Conservation (phyloP, 2,113 vertebrate genomes). For the Clarias batrachus region DNA sequence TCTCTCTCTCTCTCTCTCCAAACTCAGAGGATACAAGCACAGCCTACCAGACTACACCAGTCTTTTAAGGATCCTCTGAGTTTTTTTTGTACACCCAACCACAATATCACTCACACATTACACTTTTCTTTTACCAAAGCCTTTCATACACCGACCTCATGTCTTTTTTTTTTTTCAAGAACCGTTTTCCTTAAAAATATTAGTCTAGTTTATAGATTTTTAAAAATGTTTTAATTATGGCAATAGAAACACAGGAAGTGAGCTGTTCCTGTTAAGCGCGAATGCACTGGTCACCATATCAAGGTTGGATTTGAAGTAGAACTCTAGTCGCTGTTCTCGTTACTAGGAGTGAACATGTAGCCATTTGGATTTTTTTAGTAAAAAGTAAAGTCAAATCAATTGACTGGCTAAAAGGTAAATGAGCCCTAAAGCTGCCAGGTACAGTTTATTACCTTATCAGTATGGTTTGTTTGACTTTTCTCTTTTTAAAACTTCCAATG, state of each 20-base stretch:
- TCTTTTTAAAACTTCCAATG: background rate
- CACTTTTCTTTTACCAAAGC: conserved; percentile 45
- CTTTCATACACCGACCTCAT: conserved; percentile 34
- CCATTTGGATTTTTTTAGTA: background rate
- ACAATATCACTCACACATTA: background rate
- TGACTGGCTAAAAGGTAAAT: background rate
- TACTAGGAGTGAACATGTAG: background rate
- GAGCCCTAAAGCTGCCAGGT: background rate
- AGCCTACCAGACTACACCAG: background rate
- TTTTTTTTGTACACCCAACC: background rate
- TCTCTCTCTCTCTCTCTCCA: background rate
- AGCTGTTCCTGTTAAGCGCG: background rate
- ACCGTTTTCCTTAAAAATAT: conserved; percentile 19
- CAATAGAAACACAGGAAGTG: background rate
- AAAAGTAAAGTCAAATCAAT: background rate
- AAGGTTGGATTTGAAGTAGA: background rate
- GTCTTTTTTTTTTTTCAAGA: conserved; percentile 49
- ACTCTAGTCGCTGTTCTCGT: background rate
- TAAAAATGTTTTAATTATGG: conserved; percentile 18
- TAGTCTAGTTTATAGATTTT: conserved; percentile 2
- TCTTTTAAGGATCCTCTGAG: background rate
- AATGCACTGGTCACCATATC: background rate
- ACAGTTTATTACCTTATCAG: background rate
- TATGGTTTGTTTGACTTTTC: background rate
- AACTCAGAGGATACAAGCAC: conserved; percentile 13